Evolutionary conservation across 64 coral and sea anemone genomes (phyloP).

Genomic region (Stylophora pistillata): DNA sequence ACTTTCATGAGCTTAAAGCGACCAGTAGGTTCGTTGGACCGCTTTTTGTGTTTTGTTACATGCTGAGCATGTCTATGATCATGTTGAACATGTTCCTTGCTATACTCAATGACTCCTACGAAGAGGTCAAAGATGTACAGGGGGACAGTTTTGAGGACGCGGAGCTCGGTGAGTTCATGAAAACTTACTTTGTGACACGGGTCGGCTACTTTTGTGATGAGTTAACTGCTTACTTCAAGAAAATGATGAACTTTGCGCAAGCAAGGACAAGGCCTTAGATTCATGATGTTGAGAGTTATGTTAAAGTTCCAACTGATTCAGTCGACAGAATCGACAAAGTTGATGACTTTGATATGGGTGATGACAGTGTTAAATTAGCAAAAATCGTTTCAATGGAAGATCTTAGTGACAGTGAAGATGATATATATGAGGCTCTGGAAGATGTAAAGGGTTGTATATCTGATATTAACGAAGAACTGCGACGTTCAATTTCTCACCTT

Average conservation of each 20-base stretch:
- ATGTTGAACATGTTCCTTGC: conserved; percentile 76
- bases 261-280: not conserved
- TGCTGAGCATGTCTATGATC: conserved; percentile 69
- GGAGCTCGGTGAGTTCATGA: conserved; percentile 65
- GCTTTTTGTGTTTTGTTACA: conserved; percentile 59
- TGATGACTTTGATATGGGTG: not conserved
- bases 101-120: conserved; percentile 71
- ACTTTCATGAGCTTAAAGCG: conserved; percentile 46
- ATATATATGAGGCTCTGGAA: not conserved
- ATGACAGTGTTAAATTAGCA: not conserved
- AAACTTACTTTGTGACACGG: conserved; percentile 4
- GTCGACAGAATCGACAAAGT: not conserved
- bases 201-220: conserved; percentile 9
- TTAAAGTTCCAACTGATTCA: not conserved
- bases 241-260: not conserved
- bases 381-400: conserved; percentile 59
- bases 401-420: conserved; percentile 45
- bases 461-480: conserved; percentile 64
- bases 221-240: not conserved
- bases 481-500: conserved; percentile 40
- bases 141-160: conserved; percentile 54
- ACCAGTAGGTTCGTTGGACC: conserved; percentile 56
- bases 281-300: not conserved
- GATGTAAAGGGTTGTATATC: conserved; percentile 64
- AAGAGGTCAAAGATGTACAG: conserved; percentile 45